A percentile compares a stretch with the other conserved stretches of the same genome.
These are phyloP conservation scores for Meloidogyne chitwoodi DNA, from an alignment of 1,140 invertebrate genomes.

Conservation along the genomic window DNA sequence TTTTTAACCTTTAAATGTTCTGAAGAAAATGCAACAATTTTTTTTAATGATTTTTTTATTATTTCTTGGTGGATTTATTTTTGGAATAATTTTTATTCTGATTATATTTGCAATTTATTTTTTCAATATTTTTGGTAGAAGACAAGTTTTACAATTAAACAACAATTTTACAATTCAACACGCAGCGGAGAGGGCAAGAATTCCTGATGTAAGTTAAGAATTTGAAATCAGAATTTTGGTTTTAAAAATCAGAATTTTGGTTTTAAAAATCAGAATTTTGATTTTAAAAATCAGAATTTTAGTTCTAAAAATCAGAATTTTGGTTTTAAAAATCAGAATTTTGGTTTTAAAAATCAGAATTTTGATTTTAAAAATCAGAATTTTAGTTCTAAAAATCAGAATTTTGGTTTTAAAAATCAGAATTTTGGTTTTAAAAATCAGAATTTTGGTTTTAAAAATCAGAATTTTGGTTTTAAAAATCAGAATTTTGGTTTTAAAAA, in stretches of 20 bases:
- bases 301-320: neutral
- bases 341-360: neutral
- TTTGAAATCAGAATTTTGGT: conserved; percentile 10
- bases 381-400: conserved; percentile 1
- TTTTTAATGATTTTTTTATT: conserved; percentile 12
- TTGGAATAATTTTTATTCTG: conserved; percentile 32
- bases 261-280: neutral
- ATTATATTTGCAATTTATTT: conserved; percentile 20
- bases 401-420: neutral
- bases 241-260: too few relatives aligned
- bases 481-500: neutral
- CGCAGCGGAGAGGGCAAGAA: conserved; percentile 26
- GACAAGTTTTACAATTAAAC: conserved; percentile 8
- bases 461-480: too few relatives aligned
- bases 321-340: neutral
- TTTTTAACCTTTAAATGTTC: too few relatives aligned
- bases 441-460: conserved; percentile 1
- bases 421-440: neutral
- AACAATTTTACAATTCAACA: conserved; percentile 38
- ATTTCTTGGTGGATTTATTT: conserved; percentile 33
- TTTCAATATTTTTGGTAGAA: conserved; percentile 26
- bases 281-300: too few relatives aligned
- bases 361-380: neutral
- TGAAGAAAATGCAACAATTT: neutral
- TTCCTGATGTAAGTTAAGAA: conserved; percentile 33